These are phyloP conservation scores for Eulemur rufifrons DNA, from an alignment of 2,113 vertebrate genomes.

Conservation along the genomic window DNA sequence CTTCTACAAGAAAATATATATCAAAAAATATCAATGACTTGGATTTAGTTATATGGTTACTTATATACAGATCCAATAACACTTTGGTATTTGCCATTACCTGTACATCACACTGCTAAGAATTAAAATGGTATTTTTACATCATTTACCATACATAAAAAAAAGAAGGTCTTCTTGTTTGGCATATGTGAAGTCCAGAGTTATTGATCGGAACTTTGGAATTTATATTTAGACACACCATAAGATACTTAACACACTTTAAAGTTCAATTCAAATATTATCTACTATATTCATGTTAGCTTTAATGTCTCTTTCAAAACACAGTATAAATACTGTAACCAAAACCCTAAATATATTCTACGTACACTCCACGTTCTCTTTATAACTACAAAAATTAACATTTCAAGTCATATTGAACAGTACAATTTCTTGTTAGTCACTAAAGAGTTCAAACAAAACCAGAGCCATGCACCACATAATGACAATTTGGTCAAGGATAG, in stretches of 20 bases:
- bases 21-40: background rate
- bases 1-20: slow-evolving; percentile 21
- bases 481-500: background rate
- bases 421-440: background rate
- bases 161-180: slow-evolving; percentile 13
- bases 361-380: background rate
- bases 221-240: background rate
- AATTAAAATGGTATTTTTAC: slow-evolving; percentile 29
- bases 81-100: background rate
- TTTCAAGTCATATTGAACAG: background rate
- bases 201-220: background rate
- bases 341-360: slow-evolving; percentile 18
- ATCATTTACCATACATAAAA: background rate
- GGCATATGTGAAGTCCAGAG: background rate
- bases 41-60: background rate
- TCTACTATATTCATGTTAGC: slow-evolving; percentile 4
- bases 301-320: slow-evolving; percentile 31
- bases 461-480: background rate
- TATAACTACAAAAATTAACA: background rate
- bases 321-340: background rate
- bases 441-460: slow-evolving; percentile 23
- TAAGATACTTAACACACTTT: background rate
- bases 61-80: background rate
- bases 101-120: slow-evolving; percentile 1
- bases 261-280: slow-evolving; percentile 43